Conservation (phyloP, 1,140 invertebrate genomes). For the Achatina immaculata region DNA sequence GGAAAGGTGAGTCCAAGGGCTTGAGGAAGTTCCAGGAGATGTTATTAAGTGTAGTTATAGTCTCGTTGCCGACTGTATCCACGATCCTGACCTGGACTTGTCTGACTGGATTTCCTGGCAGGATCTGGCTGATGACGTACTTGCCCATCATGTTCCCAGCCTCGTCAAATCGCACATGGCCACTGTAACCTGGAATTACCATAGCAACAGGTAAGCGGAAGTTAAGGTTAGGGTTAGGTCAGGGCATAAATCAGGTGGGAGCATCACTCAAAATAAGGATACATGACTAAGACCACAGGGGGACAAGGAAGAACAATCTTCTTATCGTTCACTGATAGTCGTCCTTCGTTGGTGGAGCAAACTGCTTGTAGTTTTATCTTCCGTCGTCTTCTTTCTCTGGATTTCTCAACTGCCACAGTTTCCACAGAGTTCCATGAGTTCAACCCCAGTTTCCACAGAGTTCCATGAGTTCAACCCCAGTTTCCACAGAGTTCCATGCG, state of each 20-base stretch:
- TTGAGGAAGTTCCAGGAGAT: neutral
- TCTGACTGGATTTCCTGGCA: neutral
- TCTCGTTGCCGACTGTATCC: neutral
- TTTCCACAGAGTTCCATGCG: too few relatives aligned
- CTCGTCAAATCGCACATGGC: conserved; percentile 35
- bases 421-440: too few relatives aligned
- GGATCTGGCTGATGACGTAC: conserved; percentile 39
- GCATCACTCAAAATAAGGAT: too few relatives aligned
- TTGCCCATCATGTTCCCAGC: conserved; percentile 40
- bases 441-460: too few relatives aligned
- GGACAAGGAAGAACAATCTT: too few relatives aligned
- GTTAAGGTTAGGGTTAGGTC: neutral
- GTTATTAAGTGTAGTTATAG: neutral
- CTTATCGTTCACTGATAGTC: too few relatives aligned
- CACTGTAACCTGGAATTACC: conserved; percentile 24
- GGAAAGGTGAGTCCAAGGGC: neutral
- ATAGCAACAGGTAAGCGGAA: neutral
- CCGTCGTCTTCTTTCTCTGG: too few relatives aligned
- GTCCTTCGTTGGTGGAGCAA: too few relatives aligned
- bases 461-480: too few relatives aligned
- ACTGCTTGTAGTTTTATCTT: too few relatives aligned
- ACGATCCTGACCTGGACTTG: conserved; percentile 15
- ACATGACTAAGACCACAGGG: too few relatives aligned
- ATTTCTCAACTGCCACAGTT: too few relatives aligned
- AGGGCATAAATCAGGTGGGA: neutral